phyloP scores from a whole-genome alignment of 2,113 vertebrate genomes.

The Menura novaehollandiae region DNA sequence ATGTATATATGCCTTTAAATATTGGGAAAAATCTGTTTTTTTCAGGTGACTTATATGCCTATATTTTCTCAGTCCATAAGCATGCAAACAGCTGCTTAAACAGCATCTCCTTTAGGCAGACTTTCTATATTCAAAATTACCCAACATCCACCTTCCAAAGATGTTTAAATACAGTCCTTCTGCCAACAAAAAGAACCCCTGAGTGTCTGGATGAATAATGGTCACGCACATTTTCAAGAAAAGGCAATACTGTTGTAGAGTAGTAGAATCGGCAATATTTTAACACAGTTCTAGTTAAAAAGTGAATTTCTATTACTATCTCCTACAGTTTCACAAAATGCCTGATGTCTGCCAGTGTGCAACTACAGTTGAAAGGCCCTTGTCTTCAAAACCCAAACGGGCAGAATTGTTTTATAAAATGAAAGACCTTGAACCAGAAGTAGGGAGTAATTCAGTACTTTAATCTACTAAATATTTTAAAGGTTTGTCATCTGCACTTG shows the following conservation, averaged over 20 bases:
- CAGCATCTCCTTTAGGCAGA: neutral
- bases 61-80: neutral
- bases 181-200: accelerated
- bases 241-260: neutral
- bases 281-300: neutral
- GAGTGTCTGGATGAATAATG: neutral
- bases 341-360: neutral
- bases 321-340: neutral
- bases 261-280: neutral
- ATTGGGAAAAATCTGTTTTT: neutral
- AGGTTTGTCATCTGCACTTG: conserved; percentile 48
- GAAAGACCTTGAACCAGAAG: neutral
- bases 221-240: neutral
- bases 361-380: neutral
- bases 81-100: neutral
- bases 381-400: neutral
- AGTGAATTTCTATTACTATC: neutral
- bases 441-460: conserved; percentile 31
- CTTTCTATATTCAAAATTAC: neutral
- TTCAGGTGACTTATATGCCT: neutral
- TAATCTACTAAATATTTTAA: conserved; percentile 49
- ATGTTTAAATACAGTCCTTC: neutral
- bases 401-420: neutral
- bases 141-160: neutral
- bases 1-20: neutral